Conservation (phyloP, 2,113 vertebrate species). For the Atherinomorus stipes region DNA sequence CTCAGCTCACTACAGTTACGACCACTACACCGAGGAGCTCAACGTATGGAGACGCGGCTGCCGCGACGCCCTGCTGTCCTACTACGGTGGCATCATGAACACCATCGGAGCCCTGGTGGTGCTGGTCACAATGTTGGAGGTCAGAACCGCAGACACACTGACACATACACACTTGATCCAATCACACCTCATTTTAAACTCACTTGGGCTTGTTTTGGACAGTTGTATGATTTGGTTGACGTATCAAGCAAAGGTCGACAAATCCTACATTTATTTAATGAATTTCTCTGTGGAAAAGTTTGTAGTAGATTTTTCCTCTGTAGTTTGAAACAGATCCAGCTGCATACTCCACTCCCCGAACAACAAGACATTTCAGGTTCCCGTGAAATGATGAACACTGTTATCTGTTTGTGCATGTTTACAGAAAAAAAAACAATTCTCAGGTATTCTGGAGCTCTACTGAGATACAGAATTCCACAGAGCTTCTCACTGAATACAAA, state of each 20-base stretch:
- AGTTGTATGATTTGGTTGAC: background rate
- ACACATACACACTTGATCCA: background rate
- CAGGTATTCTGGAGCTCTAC: too few species aligned
- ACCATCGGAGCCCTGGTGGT: constrained; percentile 86
- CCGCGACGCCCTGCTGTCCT: constrained; percentile 88
- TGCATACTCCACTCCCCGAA: too few species aligned
- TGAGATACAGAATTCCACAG: background rate
- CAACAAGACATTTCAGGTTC: too few species aligned
- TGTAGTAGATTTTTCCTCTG: too few species aligned
- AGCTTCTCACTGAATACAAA: too few species aligned
- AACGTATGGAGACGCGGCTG: constrained; percentile 94
- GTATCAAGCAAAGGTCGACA: background rate
- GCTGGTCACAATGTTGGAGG: constrained; percentile 90
- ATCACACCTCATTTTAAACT: background rate
- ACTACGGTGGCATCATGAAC: constrained; percentile 94
- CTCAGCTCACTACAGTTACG: constrained; percentile 96
- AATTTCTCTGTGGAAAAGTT: too few species aligned
- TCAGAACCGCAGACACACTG: constrained; percentile 70
- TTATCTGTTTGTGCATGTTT: too few species aligned
- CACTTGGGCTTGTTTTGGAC: background rate
- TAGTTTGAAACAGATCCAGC: too few species aligned
- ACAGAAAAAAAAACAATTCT: too few species aligned
- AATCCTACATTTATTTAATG: too few species aligned
- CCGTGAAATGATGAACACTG: too few species aligned
- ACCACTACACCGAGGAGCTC: constrained; percentile 95